These are phyloP conservation scores for Habropoda laboriosa DNA, from an alignment of 1,140 invertebrate species.

Conservation along the genomic window DNA sequence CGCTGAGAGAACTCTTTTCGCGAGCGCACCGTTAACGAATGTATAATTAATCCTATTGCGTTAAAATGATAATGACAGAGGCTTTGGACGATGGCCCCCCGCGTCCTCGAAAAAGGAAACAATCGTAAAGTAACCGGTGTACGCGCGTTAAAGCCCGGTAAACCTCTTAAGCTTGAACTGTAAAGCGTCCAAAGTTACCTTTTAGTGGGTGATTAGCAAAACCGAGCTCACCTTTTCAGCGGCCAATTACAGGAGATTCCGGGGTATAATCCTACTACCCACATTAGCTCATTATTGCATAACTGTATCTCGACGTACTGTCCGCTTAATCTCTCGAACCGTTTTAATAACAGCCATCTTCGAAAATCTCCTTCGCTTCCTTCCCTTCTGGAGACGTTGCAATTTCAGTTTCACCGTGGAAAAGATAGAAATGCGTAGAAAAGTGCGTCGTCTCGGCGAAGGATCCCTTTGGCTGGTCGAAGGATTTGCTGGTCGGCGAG, in stretches of 20 bases:
- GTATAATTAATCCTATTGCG: constrained; percentile 55
- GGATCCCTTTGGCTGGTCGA: not conserved
- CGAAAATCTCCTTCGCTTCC: no score
- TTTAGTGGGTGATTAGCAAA: constrained; percentile 75
- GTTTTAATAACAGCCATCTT: no score
- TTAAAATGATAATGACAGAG: constrained; percentile 54
- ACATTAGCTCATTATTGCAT: constrained; percentile 80
- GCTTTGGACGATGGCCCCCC: constrained; percentile 17
- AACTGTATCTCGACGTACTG: constrained; percentile 59
- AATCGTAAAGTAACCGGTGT: constrained; percentile 58
- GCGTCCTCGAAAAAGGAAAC: constrained; percentile 60
- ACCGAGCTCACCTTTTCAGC: constrained; percentile 78
- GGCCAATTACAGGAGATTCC: constrained; percentile 79
- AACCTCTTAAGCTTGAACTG: constrained; percentile 74
- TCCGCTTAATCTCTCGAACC: constrained; percentile 44
- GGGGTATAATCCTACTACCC: constrained; percentile 79
- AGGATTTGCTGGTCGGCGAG: constrained; percentile 39
- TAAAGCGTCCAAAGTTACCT: constrained; percentile 73
- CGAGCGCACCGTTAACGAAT: constrained; percentile 36
- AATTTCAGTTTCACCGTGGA: not conserved
- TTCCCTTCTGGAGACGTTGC: not conserved
- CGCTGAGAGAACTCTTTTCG: not conserved
- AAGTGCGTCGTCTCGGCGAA: not conserved
- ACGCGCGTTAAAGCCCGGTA: constrained; percentile 55
- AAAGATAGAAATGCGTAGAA: not conserved